These are phyloP conservation scores for Bolborhynchus lineola DNA, from an alignment of 2,113 vertebrate genomes.

Conservation along the genomic window DNA sequence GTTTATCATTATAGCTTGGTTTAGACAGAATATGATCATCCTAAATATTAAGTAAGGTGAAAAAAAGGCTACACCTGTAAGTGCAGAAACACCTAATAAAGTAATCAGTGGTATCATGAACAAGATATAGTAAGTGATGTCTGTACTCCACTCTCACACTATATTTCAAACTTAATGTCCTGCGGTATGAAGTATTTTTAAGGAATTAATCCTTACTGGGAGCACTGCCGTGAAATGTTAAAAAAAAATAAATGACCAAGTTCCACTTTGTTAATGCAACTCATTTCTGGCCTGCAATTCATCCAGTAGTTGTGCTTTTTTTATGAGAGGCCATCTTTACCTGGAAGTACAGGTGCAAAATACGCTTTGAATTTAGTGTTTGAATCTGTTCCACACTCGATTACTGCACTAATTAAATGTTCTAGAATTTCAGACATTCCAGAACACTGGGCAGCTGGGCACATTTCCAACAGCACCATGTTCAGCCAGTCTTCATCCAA, in stretches of 20 bases:
- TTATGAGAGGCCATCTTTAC: neutral
- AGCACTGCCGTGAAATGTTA: neutral
- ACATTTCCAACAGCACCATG: neutral
- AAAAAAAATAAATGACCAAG: neutral
- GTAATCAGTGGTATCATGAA: neutral
- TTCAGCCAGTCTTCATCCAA: neutral
- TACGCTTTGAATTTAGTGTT: neutral
- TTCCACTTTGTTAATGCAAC: neutral
- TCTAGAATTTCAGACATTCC: neutral
- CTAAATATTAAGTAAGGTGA: neutral
- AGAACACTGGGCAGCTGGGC: neutral
- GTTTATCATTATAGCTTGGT: slow-evolving; percentile 9
- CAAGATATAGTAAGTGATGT: neutral
- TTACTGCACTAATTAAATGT: neutral
- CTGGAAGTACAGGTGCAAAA: neutral
- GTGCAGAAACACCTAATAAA: neutral
- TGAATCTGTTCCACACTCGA: neutral
- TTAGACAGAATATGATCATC: neutral
- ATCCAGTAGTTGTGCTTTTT: neutral
- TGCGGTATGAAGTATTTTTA: neutral
- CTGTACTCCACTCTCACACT: neutral
- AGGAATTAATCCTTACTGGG: neutral
- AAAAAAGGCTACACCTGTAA: neutral
- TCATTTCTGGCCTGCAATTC: neutral
- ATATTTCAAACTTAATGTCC: neutral